phyloP scores from a whole-genome alignment of 2,113 vertebrate species.

The Microtus oregoni region DNA sequence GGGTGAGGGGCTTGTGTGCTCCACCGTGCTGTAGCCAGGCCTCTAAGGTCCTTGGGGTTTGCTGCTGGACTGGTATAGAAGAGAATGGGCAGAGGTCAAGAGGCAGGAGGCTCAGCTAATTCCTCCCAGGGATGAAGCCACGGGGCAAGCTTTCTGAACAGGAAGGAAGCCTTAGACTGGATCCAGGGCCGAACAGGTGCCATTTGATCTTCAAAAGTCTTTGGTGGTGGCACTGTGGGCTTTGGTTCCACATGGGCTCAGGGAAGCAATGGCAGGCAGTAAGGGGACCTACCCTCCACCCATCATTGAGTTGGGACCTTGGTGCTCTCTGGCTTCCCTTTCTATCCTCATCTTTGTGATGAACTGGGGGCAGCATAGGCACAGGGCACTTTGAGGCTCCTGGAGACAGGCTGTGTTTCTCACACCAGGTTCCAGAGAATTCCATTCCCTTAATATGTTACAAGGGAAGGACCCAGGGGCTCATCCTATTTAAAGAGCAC shows the following conservation, averaged over 20 bases:
- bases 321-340: not conserved
- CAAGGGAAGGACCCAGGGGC: not conserved
- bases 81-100: not conserved
- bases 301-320: rapidly evolving
- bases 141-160: not conserved
- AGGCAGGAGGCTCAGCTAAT: not conserved
- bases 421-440: not conserved
- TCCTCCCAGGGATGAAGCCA: not conserved
- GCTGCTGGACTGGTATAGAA: not conserved
- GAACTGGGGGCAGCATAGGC: not conserved
- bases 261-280: rapidly evolving
- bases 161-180: not conserved
- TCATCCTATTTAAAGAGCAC: not conserved
- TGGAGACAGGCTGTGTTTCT: not conserved
- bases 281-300: not conserved
- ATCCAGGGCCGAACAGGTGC: not conserved
- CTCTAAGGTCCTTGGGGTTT: not conserved
- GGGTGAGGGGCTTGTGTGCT: not conserved
- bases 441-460: not conserved
- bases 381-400: rapidly evolving
- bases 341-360: rapidly evolving
- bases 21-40: not conserved
- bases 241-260: rapidly evolving
- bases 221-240: not conserved
- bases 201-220: rapidly evolving